Percentiles rank a stretch among this genome's conserved stretches.
phyloP scores from a whole-genome alignment of 2,113 vertebrate species.

The Pomatorhinus ruficollis region DNA sequence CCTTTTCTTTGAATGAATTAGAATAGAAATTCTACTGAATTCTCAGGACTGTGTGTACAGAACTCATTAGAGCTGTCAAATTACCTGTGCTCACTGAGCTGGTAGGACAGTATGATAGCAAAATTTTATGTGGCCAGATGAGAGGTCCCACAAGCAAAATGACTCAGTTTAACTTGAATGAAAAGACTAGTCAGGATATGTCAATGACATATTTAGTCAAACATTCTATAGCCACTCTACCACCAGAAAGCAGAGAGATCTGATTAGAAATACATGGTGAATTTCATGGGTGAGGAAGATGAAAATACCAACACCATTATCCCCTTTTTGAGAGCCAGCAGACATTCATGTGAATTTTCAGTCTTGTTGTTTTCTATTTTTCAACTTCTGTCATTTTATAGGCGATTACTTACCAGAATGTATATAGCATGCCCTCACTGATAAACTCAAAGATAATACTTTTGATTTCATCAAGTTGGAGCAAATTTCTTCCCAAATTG shows the following conservation, averaged over 20 bases:
- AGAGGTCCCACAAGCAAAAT: background rate
- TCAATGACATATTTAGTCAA: constrained; percentile 11
- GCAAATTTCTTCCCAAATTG: background rate
- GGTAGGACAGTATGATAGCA: background rate
- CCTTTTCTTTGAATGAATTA: constrained; percentile 25
- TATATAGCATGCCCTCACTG: background rate
- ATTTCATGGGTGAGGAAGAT: background rate
- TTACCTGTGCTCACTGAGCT: background rate
- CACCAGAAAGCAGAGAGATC: background rate
- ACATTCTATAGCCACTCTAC: background rate
- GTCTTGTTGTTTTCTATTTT: background rate
- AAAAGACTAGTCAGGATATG: background rate
- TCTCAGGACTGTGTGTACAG: background rate
- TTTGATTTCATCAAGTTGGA: background rate
- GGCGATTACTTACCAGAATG: background rate
- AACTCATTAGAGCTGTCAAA: constrained; percentile 35
- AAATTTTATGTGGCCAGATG: background rate
- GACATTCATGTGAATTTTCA: background rate
- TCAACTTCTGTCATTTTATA: background rate
- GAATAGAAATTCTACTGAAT: background rate
- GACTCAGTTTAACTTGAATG: background rate
- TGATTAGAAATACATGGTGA: constrained; percentile 29
- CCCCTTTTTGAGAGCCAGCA: background rate
- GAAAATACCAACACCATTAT: background rate
- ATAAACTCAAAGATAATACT: background rate